Conservation (phyloP, 2,113 vertebrate species). For the Calyptomena viridis region DNA sequence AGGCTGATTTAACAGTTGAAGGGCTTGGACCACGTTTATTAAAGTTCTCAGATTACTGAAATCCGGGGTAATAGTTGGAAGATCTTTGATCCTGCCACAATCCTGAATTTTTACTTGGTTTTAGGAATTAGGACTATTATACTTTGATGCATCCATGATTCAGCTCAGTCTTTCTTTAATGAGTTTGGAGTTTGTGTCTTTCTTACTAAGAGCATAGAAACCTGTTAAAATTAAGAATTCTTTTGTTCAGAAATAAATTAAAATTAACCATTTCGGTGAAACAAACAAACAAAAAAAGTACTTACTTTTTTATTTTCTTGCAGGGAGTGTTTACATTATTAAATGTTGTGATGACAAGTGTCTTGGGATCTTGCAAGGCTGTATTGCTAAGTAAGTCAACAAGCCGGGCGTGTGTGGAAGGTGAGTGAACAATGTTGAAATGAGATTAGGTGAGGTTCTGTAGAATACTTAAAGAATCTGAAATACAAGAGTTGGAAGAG, state of each 20-base stretch:
- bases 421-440: background rate
- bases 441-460: background rate
- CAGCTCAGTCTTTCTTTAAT: background rate
- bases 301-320: background rate
- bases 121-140: background rate
- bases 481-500: background rate
- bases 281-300: background rate
- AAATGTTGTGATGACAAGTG: background rate
- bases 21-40: background rate
- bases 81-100: background rate
- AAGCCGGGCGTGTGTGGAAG: background rate
- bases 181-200: background rate
- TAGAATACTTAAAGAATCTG: background rate
- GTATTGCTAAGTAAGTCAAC: background rate
- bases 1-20: background rate
- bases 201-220: background rate
- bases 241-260: background rate
- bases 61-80: background rate
- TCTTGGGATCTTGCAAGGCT: background rate
- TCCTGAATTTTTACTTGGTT: background rate
- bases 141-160: background rate
- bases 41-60: background rate
- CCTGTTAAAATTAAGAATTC: background rate
- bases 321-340: background rate
- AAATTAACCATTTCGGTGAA: background rate